Evolutionary conservation across 1,140 invertebrate species (phyloP), one percentile per base, ranked within the genome.

Genomic region (Ceratina japonica): DNA sequence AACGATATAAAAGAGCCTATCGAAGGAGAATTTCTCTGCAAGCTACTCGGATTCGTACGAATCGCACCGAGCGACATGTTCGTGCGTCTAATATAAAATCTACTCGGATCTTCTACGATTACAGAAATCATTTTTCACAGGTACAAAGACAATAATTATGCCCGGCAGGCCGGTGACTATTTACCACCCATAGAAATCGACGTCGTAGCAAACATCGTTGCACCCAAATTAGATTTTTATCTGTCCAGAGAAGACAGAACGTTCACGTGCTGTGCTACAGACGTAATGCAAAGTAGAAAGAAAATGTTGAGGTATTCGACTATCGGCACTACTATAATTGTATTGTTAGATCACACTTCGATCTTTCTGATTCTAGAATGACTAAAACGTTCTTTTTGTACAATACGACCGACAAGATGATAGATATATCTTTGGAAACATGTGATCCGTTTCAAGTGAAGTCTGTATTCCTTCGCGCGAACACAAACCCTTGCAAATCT

Each of bases 51-150:
- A 61, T 85, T 84, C 65, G 66, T 87, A 63, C 63, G 82, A 64
- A 76, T 86, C 65, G 80, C 84, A 4, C 84, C 86, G 70, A 59
- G 61, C 20, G 82, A 87, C 31, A 85, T 83, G 87, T 88, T 72
- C 73, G 22, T 71, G 65, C 62, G 27, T 64, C 31, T 37, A 22
- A 31, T 15, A 31, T 15, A 4, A 71, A 44, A 59, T 20, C 4
- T 44, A 52, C 16, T 1, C 18, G 22, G 56, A 59, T 18, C 2
- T 27, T 69, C 12, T 13, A 59, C 15, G n/a, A 8, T 49, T 10
- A n/a, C 56, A 49, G 52, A 63, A 13, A 64, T 22, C 27, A 66
- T 65, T 62, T 75, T 22, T 56, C 62, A 56, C 59, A 87, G 85
- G 52, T 86, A 82, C 13, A 74, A 44, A 72, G 80, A 83, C 13